phyloP scores from a whole-genome alignment of 2,113 vertebrate genomes.

The Pardalotus punctatus region DNA sequence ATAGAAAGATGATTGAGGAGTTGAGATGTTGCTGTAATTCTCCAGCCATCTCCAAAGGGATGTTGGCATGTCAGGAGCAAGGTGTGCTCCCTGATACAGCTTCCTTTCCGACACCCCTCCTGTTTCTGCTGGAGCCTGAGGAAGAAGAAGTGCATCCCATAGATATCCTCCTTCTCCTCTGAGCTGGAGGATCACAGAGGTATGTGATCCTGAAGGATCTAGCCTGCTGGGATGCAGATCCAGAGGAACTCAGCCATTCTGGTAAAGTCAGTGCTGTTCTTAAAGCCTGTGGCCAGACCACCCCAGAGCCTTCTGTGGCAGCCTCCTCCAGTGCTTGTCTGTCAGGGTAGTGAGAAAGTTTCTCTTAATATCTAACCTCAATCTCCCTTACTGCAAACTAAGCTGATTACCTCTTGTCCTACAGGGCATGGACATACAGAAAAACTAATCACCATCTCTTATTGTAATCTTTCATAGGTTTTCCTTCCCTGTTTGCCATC shows the following conservation, averaged over 20 bases:
- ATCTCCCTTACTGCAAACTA: slow-evolving; percentile 38
- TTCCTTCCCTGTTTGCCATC: neutral
- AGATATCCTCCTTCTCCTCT: neutral
- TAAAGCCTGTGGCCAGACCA: neutral
- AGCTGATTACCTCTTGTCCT: slow-evolving; percentile 43
- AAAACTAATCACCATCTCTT: neutral
- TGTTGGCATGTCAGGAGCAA: neutral
- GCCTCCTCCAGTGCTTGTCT: neutral
- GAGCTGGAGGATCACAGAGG: neutral
- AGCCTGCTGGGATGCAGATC: neutral
- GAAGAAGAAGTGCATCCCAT: neutral
- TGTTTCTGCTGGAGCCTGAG: neutral
- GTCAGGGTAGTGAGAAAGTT: slow-evolving; percentile 26
- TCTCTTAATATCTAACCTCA: slow-evolving; percentile 26
- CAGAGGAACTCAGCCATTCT: neutral
- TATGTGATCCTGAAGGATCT: neutral
- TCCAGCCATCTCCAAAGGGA: neutral
- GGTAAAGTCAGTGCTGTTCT: neutral
- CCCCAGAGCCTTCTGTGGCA: neutral
- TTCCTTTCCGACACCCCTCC: neutral
- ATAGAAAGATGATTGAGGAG: neutral
- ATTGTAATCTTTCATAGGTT: neutral
- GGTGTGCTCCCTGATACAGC: neutral
- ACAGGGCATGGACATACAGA: neutral
- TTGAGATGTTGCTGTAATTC: neutral